These are phyloP conservation scores for Slavum lentiscoides DNA, from an alignment of 2,888 invertebrate species.

Conservation along the genomic window DNA sequence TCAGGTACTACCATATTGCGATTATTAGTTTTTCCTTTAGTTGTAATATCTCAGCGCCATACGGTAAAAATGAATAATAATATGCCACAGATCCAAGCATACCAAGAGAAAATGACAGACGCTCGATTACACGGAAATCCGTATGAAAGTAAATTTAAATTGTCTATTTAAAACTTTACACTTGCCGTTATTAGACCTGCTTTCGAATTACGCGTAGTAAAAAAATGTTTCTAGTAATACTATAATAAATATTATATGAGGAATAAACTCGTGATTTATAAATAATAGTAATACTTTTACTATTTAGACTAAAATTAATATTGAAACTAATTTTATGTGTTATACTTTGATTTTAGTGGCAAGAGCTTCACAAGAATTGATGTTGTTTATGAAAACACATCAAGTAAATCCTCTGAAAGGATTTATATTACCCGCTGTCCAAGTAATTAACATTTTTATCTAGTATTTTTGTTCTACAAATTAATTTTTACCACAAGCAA, in stretches of 20 bases:
- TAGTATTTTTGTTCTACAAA: neutral
- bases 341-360: conserved; percentile 63
- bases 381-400: conserved; percentile 80
- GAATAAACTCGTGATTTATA: no score
- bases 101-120: conserved; percentile 84
- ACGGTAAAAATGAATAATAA: conserved; percentile 80
- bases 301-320: no score
- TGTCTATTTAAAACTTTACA: neutral
- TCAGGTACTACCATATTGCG: conserved; percentile 79
- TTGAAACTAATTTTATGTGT: no score
- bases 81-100: conserved; percentile 79
- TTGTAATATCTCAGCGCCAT: conserved; percentile 80
- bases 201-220: no score
- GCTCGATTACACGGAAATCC: conserved; percentile 83
- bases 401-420: conserved; percentile 79
- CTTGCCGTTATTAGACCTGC: no score
- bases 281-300: neutral
- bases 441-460: conserved; percentile 63
- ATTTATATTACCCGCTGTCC: conserved; percentile 75
- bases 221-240: no score
- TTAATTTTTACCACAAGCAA: no score
- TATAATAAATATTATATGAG: neutral
- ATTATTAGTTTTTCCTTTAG: conserved; percentile 78
- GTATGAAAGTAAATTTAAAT: conserved; percentile 65
- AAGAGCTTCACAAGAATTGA: conserved; percentile 75